Conservation (phyloP, 2,797 vertebrate genomes). For the Artibeus jamaicensis region DNA sequence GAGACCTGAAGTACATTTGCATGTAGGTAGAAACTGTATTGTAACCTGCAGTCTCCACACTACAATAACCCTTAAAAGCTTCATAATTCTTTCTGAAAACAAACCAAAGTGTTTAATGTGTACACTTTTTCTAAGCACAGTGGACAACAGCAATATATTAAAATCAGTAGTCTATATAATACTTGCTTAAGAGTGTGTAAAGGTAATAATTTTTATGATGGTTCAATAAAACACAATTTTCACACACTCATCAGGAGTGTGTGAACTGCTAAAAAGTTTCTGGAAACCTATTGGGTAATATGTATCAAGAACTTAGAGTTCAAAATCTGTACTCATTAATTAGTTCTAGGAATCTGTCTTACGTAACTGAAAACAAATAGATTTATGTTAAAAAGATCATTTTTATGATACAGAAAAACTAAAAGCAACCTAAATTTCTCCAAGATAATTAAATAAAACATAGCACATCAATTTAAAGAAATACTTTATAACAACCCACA, state of each 20-base stretch:
- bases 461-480: neutral
- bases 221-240: neutral
- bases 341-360: conserved; percentile 4
- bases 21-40: conserved; percentile 73
- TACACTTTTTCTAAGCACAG: neutral
- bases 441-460: conserved; percentile 35
- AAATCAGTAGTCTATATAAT: neutral
- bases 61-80: neutral
- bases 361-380: neutral
- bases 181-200: neutral
- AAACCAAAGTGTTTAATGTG: conserved; percentile 20
- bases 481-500: conserved; percentile 2
- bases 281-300: neutral
- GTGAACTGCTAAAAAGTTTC: neutral
- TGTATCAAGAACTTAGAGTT: conserved; percentile 32
- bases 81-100: conserved; percentile 36
- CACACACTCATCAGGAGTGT: neutral
- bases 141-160: neutral
- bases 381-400: neutral
- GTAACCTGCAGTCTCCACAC: neutral
- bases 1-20: conserved; percentile 75
- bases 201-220: conserved; percentile 18
- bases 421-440: conserved; percentile 8
- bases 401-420: neutral
- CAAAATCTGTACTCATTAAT: neutral